phyloP scores from a whole-genome alignment of 2,888 invertebrate genomes.

The Dugesia japonica region DNA sequence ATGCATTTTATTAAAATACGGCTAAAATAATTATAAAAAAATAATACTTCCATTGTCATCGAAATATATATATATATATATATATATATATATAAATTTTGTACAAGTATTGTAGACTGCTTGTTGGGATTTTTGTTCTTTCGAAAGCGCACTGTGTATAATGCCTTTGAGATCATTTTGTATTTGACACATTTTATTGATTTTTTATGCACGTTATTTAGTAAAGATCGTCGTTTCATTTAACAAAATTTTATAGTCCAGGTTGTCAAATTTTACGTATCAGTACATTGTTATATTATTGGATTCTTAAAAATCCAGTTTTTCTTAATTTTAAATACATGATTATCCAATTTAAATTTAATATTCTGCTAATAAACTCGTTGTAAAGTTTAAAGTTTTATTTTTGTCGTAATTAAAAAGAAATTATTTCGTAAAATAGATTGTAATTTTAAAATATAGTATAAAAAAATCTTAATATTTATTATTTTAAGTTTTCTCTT shows the following conservation, averaged over 20 bases:
- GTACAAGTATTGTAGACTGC: not conserved
- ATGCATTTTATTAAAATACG: not conserved
- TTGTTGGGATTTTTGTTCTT: not conserved
- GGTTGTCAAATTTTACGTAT: conserved; percentile 10
- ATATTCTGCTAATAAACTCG: too few relatives aligned
- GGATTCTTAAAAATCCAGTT: not conserved
- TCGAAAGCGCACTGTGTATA: conserved; percentile 2
- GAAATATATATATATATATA: not conserved
- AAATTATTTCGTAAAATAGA: too few relatives aligned
- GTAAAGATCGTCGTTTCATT: conserved; percentile 10
- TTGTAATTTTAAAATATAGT: too few relatives aligned
- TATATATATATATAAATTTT: not conserved
- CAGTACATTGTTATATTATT: conserved; percentile 20
- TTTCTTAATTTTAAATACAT: too few relatives aligned
- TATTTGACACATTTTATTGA: not conserved
- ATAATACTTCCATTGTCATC: not conserved
- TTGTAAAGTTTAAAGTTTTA: too few relatives aligned
- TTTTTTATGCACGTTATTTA: conserved; percentile 10
- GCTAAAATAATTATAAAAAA: not conserved
- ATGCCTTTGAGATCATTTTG: conserved; percentile 9
- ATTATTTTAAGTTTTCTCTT: too few relatives aligned
- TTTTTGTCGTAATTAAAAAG: too few relatives aligned
- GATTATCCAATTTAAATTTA: too few relatives aligned
- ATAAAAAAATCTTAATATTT: too few relatives aligned
- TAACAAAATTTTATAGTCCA: not conserved